Evolutionary conservation across 2,113 vertebrate species (phyloP).

Genomic region (Benitochromis conjunctus): DNA sequence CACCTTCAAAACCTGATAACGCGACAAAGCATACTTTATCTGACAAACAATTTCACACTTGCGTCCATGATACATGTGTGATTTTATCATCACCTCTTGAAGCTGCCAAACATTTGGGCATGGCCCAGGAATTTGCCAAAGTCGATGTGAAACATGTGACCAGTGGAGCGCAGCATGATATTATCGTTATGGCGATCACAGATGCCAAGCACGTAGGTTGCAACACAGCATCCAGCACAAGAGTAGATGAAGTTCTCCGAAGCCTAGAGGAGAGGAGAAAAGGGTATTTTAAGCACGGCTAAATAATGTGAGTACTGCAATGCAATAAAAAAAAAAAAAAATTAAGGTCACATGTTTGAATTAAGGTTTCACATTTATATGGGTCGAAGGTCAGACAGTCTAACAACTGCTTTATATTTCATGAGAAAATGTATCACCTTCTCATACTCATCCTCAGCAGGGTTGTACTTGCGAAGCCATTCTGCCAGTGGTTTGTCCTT

Average conservation of each 20-base stretch:
- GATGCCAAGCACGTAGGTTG: conserved; percentile 94
- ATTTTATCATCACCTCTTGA: conserved; percentile 82
- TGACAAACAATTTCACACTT: neutral
- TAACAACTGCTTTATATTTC: neutral
- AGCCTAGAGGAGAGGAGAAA: conserved; percentile 71
- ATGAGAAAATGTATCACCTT: conserved; percentile 75
- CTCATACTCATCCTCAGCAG: conserved; percentile 96
- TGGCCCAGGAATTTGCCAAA: conserved; percentile 98
- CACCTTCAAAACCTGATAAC: neutral
- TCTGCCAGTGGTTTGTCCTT: conserved; percentile 98
- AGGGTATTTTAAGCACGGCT: neutral
- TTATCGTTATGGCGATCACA: conserved; percentile 98
- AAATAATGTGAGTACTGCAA: neutral
- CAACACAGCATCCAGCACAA: conserved; percentile 96
- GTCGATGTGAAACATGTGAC: conserved; percentile 99
- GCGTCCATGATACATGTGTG: neutral
- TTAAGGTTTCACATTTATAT: conserved; percentile 1
- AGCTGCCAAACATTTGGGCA: conserved; percentile 97
- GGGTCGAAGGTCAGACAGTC: neutral
- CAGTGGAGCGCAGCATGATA: conserved; percentile 95
- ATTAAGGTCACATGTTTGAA: neutral
- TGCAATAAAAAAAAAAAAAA: neutral
- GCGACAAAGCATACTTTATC: neutral
- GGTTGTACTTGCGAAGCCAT: conserved; percentile 97
- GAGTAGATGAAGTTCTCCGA: conserved; percentile 99